A percentile compares a stretch with the other conserved stretches of the same genome.
phyloP scores from a whole-genome alignment of 2,888 invertebrate genomes.

The Diachrysia chrysitis region DNA sequence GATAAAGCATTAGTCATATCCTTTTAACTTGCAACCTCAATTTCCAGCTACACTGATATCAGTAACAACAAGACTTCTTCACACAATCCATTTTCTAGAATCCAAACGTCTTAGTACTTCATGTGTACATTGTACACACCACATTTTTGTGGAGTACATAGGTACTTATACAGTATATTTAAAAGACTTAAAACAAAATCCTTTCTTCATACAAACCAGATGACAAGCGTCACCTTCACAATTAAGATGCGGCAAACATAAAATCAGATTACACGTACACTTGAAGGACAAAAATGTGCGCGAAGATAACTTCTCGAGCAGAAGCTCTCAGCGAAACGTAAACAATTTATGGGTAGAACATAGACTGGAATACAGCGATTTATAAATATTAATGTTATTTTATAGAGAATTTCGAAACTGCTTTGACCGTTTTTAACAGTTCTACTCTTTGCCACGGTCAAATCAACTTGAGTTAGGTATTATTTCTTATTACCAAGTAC shows the following conservation, averaged over 20 bases:
- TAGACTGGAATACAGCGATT: constrained; percentile 10
- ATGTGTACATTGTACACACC: background rate
- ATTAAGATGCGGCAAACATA: constrained; percentile 51
- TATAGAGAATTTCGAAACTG: background rate
- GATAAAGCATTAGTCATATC: too few species aligned
- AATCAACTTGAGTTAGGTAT: too few species aligned
- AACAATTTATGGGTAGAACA: constrained; percentile 32
- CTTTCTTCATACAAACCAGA: constrained; percentile 37
- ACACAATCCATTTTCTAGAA: too few species aligned
- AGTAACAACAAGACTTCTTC: too few species aligned
- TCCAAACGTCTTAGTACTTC: too few species aligned
- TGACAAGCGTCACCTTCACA: constrained; percentile 33
- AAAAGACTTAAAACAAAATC: constrained; percentile 33
- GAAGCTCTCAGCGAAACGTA: constrained; percentile 46
- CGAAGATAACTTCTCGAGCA: constrained; percentile 57
- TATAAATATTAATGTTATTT: background rate
- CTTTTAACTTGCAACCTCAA: too few species aligned
- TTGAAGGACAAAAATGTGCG: constrained; percentile 53
- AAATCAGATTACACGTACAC: constrained; percentile 55
- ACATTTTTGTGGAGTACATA: background rate
- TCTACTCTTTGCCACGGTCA: too few species aligned
- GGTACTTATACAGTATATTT: background rate
- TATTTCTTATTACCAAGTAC: too few species aligned
- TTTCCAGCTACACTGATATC: too few species aligned
- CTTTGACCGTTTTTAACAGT: background rate